These are phyloP conservation scores for Drosophila formosana DNA, from an alignment of 2,888 invertebrate species.

Conservation along the genomic window DNA sequence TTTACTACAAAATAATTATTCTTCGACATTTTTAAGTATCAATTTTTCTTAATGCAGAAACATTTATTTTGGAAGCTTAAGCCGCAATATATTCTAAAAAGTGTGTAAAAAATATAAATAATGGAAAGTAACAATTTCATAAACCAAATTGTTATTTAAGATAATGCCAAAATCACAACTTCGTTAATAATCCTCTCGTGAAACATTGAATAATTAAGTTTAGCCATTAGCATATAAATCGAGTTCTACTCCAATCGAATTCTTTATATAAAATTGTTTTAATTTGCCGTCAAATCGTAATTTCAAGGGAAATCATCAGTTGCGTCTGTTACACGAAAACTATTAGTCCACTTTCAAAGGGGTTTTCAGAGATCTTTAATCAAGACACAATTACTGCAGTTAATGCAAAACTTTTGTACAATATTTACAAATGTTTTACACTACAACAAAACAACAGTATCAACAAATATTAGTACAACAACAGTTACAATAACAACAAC, in stretches of 20 bases:
- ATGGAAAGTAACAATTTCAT: no score
- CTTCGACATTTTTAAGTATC: no score
- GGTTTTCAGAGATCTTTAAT: conserved; percentile 11
- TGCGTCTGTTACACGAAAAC: not conserved
- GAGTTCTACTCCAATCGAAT: not conserved
- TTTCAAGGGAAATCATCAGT: not conserved
- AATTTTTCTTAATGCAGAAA: no score
- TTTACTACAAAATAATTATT: no score
- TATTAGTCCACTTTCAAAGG: conserved; percentile 3
- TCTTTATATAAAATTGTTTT: not conserved
- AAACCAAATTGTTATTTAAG: no score
- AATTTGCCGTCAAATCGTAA: not conserved
- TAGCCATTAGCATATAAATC: not conserved
- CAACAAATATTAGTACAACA: conserved; percentile 15
- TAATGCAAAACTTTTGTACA: conserved; percentile 73
- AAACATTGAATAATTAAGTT: no score
- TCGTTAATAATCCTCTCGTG: no score
- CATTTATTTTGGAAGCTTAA: no score
- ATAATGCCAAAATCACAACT: no score
- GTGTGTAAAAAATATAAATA: no score
- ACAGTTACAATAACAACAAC: conserved; percentile 10
- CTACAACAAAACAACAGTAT: conserved; percentile 57
- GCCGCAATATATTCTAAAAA: no score
- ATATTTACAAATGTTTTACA: conserved; percentile 75
- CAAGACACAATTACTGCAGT: conserved; percentile 36